phyloP scores from a whole-genome alignment of 2,113 vertebrate species.

The Emydocephalus ijimae region DNA sequence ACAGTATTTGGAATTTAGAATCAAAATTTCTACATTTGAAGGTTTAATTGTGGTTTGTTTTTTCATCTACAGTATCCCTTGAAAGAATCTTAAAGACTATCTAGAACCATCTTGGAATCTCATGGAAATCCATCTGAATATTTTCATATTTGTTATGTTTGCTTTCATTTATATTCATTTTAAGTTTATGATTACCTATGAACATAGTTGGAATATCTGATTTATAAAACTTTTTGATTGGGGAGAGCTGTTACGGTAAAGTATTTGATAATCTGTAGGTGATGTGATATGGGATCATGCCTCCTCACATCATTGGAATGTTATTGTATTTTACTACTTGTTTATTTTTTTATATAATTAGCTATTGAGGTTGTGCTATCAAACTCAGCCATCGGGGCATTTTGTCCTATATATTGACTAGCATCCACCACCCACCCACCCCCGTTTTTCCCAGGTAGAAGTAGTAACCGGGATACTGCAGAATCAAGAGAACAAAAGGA shows the following conservation, averaged over 20 bases:
- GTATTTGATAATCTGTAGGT: neutral
- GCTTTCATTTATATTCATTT: neutral
- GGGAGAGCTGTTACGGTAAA: neutral
- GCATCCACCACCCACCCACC: neutral
- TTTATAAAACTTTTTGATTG: neutral
- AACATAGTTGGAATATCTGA: neutral
- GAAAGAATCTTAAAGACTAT: neutral
- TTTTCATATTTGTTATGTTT: neutral
- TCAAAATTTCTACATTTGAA: neutral
- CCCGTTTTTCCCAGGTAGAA: too few species aligned
- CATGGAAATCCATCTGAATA: neutral
- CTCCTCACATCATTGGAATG: neutral
- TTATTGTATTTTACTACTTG: neutral
- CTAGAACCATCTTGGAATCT: neutral
- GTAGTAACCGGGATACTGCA: too few species aligned
- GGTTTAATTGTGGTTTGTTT: neutral
- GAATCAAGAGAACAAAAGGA: neutral
- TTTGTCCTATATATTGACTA: neutral
- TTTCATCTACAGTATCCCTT: neutral
- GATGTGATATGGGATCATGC: neutral
- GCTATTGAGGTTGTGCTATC: neutral
- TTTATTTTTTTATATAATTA: neutral
- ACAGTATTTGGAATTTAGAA: neutral
- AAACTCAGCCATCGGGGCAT: neutral
- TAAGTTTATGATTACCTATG: neutral